Base-by-base conservation (phyloP, 35 echinoderm and acorn worm species). In the Apostichopus japonicus region DNA sequence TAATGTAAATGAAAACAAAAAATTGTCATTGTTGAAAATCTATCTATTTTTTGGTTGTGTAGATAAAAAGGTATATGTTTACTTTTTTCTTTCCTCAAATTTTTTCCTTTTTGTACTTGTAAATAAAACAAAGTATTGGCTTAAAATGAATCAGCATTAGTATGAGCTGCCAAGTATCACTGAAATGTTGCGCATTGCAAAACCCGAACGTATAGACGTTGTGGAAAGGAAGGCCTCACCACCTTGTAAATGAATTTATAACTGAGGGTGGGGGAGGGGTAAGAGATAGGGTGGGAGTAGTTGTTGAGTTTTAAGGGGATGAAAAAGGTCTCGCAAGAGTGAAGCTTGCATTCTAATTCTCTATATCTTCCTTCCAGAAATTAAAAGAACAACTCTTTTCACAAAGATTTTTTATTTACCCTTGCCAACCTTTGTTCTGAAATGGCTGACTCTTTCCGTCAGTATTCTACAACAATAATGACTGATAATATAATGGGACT, bases 11-110 rank as follows among this genome's bases (percentile, higher is more conserved):
- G 54, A 54, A 84, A 84, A 53, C 17, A 57, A 84, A 84, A 82
- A 83, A 15, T 53, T 84, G 81, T 84, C 81, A 59, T 54, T 84
- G 81, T 84, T 84, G 81, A 84, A 84, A 84, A n/a, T 84, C 56
- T 84, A 84, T 84, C 81, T 84, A 84, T 84, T 84, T 84, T 79
- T 84, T 57, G 54, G 81, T 84, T 84, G 54, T 84, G 81, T 84
- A 84, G 81, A 84, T 84, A 80, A 54, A 58, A 84, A 84, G 56
- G 55, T 84, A 84, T 84, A 84, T 84, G 81, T 84, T 84, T 84
- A 84, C 81, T 84, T 84, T 83, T 59, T 21, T n/a, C 71, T 61
- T 44, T 67, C 63, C 11, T 55, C 54, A 54, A 84, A 55, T 57
- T 84, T n/a, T n/a, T 84, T 84, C 54, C 81, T 84, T 84, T 83